Conservation (phyloP, 2,888 invertebrate genomes). For the Meiosimyza platycephala region DNA sequence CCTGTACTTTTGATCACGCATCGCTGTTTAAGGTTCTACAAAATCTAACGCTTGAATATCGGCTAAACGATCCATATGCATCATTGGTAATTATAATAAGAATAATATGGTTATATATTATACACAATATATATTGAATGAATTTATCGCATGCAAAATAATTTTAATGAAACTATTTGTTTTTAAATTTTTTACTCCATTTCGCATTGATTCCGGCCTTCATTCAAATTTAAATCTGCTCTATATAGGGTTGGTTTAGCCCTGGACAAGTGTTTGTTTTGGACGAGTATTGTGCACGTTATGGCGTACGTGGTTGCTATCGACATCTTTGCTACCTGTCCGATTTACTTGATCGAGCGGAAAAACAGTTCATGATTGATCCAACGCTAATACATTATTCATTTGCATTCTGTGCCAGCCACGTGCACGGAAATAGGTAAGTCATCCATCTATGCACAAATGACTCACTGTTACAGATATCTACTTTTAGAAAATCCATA, state of each 20-base stretch:
- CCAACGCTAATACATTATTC: conserved; percentile 99
- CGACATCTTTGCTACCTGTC: conserved; percentile 96
- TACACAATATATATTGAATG: too few species aligned
- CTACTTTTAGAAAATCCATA: too few species aligned
- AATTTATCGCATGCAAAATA: neutral
- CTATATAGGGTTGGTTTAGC: conserved; percentile 95
- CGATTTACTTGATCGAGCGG: conserved; percentile 94
- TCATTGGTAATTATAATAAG: conserved; percentile 79
- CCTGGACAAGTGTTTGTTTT: conserved; percentile 98
- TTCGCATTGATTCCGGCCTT: neutral
- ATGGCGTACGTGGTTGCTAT: conserved; percentile 97
- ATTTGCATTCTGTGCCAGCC: conserved; percentile 99
- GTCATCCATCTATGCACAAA: neutral
- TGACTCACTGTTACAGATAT: too few species aligned
- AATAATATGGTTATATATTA: neutral
- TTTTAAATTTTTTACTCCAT: conserved; percentile 8
- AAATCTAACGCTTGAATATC: conserved; percentile 92
- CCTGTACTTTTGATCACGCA: conserved; percentile 96
- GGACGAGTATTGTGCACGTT: conserved; percentile 97
- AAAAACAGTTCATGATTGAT: conserved; percentile 95
- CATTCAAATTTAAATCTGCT: neutral
- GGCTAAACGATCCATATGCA: conserved; percentile 97
- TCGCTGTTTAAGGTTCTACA: conserved; percentile 92
- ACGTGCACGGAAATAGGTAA: conserved; percentile 98
- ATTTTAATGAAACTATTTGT: neutral